phyloP scores from a whole-genome alignment of 2,797 vertebrate species.

The Hapalemur alaotrensis region DNA sequence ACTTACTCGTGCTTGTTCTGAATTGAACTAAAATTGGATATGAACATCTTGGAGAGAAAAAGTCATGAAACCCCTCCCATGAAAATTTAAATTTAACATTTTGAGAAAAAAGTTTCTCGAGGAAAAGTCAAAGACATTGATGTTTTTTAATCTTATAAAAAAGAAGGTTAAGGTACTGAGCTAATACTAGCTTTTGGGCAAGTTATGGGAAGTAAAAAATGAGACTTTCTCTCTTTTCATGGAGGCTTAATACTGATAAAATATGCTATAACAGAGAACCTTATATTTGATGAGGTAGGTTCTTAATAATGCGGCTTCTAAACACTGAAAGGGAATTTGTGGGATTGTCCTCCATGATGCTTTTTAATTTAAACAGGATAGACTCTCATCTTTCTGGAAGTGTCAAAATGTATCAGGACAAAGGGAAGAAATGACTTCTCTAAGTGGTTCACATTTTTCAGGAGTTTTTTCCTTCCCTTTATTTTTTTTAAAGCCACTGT shows the following conservation, averaged over 20 bases:
- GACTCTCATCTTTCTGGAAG: not conserved
- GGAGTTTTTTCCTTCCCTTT: not conserved
- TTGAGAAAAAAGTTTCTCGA: not conserved
- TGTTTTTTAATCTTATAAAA: not conserved
- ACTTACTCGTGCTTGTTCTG: not conserved
- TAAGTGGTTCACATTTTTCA: not conserved
- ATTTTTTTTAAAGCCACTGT: not conserved
- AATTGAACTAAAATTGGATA: not conserved
- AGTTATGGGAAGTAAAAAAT: slow-evolving; percentile 1
- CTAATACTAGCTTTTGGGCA: not conserved
- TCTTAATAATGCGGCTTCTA: not conserved
- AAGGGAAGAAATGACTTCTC: not conserved
- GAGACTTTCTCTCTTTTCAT: not conserved
- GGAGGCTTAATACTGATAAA: not conserved
- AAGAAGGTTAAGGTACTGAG: not conserved
- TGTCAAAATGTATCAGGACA: not conserved
- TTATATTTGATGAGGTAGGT: not conserved
- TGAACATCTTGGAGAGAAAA: not conserved
- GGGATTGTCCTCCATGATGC: not conserved
- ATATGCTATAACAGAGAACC: not conserved
- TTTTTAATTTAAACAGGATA: not conserved
- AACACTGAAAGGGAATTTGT: not conserved
- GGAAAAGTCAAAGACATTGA: not conserved
- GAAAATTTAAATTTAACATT: slow-evolving; percentile 48
- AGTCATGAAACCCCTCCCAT: not conserved